Percentiles rank a stretch among this genome's conserved stretches.
Evolutionary conservation across 2,888 invertebrate species (phyloP).

Genomic region (Cepaea hortensis): DNA sequence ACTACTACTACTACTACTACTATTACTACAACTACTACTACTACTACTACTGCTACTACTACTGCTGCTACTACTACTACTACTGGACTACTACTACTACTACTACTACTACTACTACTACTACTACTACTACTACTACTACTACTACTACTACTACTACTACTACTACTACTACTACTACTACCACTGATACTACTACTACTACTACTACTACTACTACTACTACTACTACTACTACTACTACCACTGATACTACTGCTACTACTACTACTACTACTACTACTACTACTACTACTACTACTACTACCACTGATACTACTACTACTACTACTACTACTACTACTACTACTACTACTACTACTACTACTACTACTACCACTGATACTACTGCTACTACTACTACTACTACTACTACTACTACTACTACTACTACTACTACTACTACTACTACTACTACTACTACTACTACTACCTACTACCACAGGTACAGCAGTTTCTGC

Average conservation of each 20-base stretch:
- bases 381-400: background rate
- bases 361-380: background rate
- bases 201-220: too few species aligned
- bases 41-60: background rate
- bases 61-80: background rate
- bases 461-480: background rate
- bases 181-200: background rate
- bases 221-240: background rate
- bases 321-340: background rate
- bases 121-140: background rate
- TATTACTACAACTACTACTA: background rate
- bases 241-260: background rate
- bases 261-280: too few species aligned
- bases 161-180: too few species aligned
- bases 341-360: background rate
- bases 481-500: too few species aligned
- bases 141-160: background rate
- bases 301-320: too few species aligned
- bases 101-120: background rate
- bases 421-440: background rate
- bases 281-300: too few species aligned
- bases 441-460: background rate
- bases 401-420: background rate
- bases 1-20: background rate
- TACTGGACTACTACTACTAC: background rate